phyloP scores from a whole-genome alignment of 2,113 vertebrate species.

The Empidonax alnorum region DNA sequence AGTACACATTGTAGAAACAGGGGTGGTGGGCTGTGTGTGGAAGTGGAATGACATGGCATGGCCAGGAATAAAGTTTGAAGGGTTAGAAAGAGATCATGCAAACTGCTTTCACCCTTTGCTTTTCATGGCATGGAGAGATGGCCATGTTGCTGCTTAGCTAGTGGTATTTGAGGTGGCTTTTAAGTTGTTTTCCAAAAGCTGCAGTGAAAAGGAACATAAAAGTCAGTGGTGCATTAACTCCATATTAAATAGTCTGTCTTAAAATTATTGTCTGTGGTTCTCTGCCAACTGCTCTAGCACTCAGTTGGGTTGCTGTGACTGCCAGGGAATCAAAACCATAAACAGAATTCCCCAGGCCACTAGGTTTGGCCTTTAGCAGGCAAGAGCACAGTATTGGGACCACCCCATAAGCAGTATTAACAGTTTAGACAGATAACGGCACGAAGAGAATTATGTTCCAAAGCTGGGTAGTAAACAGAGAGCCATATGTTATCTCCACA shows the following conservation, averaged over 20 bases:
- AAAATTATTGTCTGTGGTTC: not conserved
- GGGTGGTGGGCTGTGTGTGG: not conserved
- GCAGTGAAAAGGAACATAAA: constrained; percentile 21
- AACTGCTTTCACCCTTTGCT: not conserved
- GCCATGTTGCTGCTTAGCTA: not conserved
- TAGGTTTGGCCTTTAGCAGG: not conserved
- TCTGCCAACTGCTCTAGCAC: not conserved
- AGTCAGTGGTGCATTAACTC: not conserved
- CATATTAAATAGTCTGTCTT: not conserved
- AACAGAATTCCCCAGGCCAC: not conserved
- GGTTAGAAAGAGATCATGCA: not conserved
- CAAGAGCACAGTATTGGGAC: not conserved
- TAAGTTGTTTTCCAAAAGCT: not conserved
- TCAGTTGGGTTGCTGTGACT: not conserved
- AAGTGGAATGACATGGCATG: not conserved
- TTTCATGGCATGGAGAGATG: not conserved
- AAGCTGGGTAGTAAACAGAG: not conserved
- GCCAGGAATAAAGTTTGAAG: not conserved
- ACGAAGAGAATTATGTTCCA: not conserved
- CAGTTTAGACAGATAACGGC: not conserved
- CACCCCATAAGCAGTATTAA: not conserved
- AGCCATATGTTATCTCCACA: not conserved
- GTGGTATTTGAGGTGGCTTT: not conserved
- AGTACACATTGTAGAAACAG: not conserved
- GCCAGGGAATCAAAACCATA: not conserved